phyloP scores from a whole-genome alignment of 2,888 invertebrate species.

The Trachelus iudaicus region DNA sequence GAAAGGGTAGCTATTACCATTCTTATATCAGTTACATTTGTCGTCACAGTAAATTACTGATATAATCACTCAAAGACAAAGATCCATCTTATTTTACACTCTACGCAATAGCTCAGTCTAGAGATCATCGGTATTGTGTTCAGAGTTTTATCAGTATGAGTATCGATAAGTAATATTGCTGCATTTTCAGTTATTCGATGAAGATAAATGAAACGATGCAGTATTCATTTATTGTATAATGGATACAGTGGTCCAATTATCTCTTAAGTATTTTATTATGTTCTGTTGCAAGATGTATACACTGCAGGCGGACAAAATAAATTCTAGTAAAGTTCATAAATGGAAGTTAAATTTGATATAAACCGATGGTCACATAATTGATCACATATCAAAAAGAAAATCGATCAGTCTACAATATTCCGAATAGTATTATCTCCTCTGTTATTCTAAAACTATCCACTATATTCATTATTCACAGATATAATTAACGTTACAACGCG shows the following conservation, averaged over 20 bases:
- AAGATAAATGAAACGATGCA: neutral
- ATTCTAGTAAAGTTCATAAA: neutral
- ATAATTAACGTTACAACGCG: neutral
- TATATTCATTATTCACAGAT: no score
- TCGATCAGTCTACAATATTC: neutral
- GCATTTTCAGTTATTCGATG: neutral
- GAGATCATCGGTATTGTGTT: neutral
- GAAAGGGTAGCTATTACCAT: neutral
- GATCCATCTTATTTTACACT: neutral
- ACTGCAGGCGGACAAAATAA: neutral
- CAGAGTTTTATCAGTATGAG: neutral
- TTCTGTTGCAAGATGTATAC: neutral
- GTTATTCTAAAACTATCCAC: neutral
- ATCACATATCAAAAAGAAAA: neutral
- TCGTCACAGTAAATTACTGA: neutral
- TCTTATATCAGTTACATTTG: neutral
- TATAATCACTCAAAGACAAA: neutral
- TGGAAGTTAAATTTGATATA: neutral
- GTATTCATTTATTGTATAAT: neutral
- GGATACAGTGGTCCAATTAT: neutral
- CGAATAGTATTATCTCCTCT: neutral
- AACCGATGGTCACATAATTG: neutral
- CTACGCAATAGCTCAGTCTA: neutral
- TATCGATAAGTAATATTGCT: neutral
- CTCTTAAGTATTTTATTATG: neutral